Conservation (phyloP, 1,140 invertebrate genomes). For the Hyphantria cunea region DNA sequence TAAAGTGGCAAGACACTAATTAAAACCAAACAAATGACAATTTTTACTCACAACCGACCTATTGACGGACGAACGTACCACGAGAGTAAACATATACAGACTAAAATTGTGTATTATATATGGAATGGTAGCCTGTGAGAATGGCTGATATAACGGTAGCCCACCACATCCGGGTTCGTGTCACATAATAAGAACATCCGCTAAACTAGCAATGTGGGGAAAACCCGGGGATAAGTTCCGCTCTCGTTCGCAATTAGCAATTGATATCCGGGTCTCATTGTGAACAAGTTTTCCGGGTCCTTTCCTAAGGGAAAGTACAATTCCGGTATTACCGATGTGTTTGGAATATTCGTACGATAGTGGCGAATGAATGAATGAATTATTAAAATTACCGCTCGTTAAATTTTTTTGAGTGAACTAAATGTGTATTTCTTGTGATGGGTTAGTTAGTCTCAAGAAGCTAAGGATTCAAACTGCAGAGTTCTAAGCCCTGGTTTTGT, state of each 20-base stretch:
- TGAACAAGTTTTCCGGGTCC: neutral
- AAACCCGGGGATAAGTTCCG: slow-evolving; percentile 10
- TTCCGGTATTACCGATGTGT: too few species aligned
- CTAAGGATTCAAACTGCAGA: too few species aligned
- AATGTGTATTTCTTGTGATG: too few species aligned
- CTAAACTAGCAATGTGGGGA: slow-evolving; percentile 18
- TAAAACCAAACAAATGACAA: neutral
- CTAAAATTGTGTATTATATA: slow-evolving; percentile 25
- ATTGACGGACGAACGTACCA: slow-evolving; percentile 5
- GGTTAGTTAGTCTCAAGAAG: too few species aligned
- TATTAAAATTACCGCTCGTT: too few species aligned
- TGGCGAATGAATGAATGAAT: too few species aligned
- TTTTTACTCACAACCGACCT: slow-evolving; percentile 9
- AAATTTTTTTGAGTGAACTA: too few species aligned
- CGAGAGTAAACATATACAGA: slow-evolving; percentile 7
- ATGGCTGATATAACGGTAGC: slow-evolving; percentile 47
- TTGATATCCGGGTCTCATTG: slow-evolving; percentile 1
- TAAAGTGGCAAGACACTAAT: too few species aligned
- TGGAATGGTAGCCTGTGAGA: slow-evolving; percentile 5
- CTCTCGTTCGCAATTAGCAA: neutral
- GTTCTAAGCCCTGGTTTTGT: too few species aligned
- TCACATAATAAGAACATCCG: slow-evolving; percentile 47
- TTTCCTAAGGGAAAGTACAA: too few species aligned
- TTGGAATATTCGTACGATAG: too few species aligned
- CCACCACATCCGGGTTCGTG: slow-evolving; percentile 63